Percentiles rank a stretch among this genome's conserved stretches.
Conservation (phyloP, 1,140 invertebrate genomes). For the Zaprionus nigranus region DNA sequence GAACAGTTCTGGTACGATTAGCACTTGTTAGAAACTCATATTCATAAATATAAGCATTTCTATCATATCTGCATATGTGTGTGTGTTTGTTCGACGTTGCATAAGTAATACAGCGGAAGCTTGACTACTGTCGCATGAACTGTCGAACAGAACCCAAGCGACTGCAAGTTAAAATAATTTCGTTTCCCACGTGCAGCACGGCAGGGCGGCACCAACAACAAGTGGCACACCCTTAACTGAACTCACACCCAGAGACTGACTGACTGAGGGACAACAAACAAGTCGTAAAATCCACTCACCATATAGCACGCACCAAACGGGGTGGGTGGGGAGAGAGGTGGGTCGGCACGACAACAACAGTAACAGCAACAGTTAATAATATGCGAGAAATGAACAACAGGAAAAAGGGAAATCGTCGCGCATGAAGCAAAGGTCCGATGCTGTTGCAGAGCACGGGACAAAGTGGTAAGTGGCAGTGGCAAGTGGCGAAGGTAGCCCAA, state of each 20-base stretch:
- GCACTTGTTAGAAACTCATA: constrained; percentile 46
- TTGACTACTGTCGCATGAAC: constrained; percentile 31
- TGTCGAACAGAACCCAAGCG: background rate
- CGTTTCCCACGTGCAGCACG: constrained; percentile 68
- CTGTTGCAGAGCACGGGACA: constrained; percentile 37
- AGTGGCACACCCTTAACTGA: constrained; percentile 69
- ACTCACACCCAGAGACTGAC: constrained; percentile 16
- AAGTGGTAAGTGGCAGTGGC: constrained; percentile 18
- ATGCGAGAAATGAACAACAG: constrained; percentile 61
- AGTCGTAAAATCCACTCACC: constrained; percentile 38
- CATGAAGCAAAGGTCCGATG: constrained; percentile 71
- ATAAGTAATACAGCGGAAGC: constrained; percentile 59
- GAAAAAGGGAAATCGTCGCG: constrained; percentile 40
- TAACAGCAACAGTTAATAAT: constrained; percentile 58
- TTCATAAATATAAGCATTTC: background rate
- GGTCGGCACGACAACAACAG: constrained; percentile 59
- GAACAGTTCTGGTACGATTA: constrained; percentile 51
- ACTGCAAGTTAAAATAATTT: constrained; percentile 42
- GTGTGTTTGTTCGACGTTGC: background rate
- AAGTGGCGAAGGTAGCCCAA: constrained; percentile 17
- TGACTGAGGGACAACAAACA: constrained; percentile 7
- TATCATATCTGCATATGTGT: background rate
- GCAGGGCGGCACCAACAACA: constrained; percentile 49
- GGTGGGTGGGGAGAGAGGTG: background rate
- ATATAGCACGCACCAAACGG: constrained; percentile 72